phyloP scores from a whole-genome alignment of 2,888 invertebrate species.

The Syrphus vitripennis region DNA sequence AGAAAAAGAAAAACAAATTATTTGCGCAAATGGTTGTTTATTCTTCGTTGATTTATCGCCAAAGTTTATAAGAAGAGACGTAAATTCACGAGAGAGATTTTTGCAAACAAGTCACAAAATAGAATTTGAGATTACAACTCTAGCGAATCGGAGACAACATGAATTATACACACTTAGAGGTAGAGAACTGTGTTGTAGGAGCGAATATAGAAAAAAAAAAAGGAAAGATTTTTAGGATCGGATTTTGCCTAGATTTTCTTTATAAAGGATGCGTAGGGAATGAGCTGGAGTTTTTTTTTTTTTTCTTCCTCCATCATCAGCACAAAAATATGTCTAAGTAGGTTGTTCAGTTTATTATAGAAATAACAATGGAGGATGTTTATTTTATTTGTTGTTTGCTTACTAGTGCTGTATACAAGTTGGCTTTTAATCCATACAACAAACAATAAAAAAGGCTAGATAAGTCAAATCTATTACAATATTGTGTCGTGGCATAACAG shows the following conservation, averaged over 20 bases:
- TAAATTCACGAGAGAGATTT: conserved; percentile 68
- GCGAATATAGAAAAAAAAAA: neutral
- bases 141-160: conserved; percentile 39
- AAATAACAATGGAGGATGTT: conserved; percentile 24
- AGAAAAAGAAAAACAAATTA: conserved; percentile 58
- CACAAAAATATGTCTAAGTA: conserved; percentile 55
- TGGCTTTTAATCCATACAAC: conserved; percentile 1
- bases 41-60: conserved; percentile 69
- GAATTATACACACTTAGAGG: neutral
- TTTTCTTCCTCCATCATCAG: neutral
- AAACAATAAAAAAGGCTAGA: conserved; percentile 8
- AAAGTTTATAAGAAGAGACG: conserved; percentile 61
- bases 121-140: conserved; percentile 59
- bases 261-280: neutral
- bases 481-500: neutral
- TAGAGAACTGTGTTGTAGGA: neutral
- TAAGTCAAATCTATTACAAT: conserved; percentile 29
- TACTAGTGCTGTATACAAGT: neutral
- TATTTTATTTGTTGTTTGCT: conserved; percentile 13
- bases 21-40: conserved; percentile 67
- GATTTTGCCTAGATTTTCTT: neutral
- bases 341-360: conserved; percentile 42
- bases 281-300: neutral
- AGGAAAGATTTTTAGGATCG: conserved; percentile 27
- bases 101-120: conserved; percentile 70